Conservation (phyloP, 2,113 vertebrate species). For the Paralichthys olivaceus region DNA sequence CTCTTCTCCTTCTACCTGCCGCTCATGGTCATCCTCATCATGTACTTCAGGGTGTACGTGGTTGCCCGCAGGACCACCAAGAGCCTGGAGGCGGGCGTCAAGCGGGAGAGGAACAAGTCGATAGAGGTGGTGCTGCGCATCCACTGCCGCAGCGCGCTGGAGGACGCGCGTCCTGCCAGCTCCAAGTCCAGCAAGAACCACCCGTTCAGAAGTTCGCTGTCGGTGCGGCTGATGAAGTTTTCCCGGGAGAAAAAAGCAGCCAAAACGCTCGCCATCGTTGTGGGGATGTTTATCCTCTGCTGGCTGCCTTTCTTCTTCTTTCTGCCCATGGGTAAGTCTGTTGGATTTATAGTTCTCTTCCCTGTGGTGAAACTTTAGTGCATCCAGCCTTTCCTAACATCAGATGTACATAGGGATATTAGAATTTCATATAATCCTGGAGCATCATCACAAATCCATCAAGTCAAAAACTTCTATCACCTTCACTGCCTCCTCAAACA, state of each 20-base stretch:
- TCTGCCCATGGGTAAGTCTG: constrained; percentile 92
- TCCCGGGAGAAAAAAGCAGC: constrained; percentile 98
- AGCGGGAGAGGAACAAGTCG: constrained; percentile 92
- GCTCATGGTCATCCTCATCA: constrained; percentile 93
- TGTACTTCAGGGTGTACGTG: constrained; percentile 97
- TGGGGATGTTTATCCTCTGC: constrained; percentile 97
- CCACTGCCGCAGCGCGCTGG: constrained; percentile 89
- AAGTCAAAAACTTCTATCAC: too few relatives aligned
- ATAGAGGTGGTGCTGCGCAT: constrained; percentile 96
- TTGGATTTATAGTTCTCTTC: neutral
- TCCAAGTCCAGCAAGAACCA: constrained; percentile 87
- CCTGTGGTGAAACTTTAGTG: too few relatives aligned
- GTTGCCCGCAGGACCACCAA: constrained; percentile 94
- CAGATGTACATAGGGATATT: too few relatives aligned
- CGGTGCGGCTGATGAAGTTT: constrained; percentile 95
- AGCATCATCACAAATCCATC: too few relatives aligned
- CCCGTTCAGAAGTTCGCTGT: constrained; percentile 93
- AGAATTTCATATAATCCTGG: too few relatives aligned
- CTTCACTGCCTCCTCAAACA: too few relatives aligned
- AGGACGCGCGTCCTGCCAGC: constrained; percentile 80
- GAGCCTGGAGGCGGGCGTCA: constrained; percentile 95
- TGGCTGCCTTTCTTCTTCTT: constrained; percentile 99
- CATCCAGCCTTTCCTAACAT: too few relatives aligned
- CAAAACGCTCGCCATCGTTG: constrained; percentile 97
- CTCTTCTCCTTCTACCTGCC: constrained; percentile 98